phyloP scores from a whole-genome alignment of 2,797 vertebrate species.

The Hylomyscus alleni region DNA sequence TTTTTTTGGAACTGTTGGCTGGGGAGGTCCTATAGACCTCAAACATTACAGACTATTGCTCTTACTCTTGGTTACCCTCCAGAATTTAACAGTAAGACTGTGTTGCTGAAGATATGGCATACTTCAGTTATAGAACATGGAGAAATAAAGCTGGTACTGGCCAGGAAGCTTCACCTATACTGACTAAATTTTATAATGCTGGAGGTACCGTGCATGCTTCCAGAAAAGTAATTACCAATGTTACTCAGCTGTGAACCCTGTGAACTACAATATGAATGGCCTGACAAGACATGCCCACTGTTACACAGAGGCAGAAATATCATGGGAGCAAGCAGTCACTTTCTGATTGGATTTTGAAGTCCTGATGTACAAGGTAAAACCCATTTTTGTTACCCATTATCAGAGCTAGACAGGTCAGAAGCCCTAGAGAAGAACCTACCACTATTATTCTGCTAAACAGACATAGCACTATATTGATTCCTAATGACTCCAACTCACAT shows the following conservation, averaged over 20 bases:
- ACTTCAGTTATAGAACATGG: background rate
- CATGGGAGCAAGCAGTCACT: background rate
- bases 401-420: background rate
- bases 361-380: background rate
- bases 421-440: background rate
- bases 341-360: background rate
- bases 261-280: background rate
- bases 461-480: background rate
- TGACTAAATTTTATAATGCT: background rate
- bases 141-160: background rate
- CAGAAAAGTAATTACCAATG: background rate
- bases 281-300: background rate
- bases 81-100: background rate
- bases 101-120: background rate
- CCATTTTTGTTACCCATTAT: background rate
- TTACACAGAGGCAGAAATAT: background rate
- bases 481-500: background rate
- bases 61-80: background rate
- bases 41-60: background rate
- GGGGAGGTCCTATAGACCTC: background rate
- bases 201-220: background rate
- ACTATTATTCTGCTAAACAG: background rate
- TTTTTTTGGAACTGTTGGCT: background rate
- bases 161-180: background rate
- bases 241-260: background rate